Percentiles rank a stretch among this genome's conserved stretches.
Evolutionary conservation across 2,113 vertebrate species (phyloP).

Genomic region (Caretta caretta): DNA sequence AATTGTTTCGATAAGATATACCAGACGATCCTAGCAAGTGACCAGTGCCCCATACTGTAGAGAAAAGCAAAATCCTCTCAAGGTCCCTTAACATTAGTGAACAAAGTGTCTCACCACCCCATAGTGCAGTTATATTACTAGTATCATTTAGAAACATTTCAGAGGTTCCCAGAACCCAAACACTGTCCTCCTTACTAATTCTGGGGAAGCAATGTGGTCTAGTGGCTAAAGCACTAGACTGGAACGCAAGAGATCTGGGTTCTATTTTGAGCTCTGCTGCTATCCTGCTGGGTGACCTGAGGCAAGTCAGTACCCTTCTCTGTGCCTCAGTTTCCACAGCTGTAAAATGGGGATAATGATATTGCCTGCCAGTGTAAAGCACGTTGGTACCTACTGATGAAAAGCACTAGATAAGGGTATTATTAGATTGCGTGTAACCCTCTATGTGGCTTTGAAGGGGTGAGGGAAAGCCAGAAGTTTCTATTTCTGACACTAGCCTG

Average conservation of each 20-base stretch:
- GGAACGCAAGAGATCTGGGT: neutral
- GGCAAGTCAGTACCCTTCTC: neutral
- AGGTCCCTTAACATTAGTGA: neutral
- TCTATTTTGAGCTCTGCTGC: neutral
- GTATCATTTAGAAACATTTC: neutral
- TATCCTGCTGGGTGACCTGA: neutral
- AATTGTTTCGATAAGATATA: too few relatives aligned
- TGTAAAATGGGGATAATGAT: neutral
- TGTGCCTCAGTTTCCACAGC: neutral
- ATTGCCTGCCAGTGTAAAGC: neutral
- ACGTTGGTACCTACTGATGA: neutral
- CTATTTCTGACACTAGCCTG: neutral
- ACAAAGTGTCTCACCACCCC: neutral
- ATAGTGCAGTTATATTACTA: neutral
- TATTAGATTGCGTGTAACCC: neutral
- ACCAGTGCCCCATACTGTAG: too few relatives aligned
- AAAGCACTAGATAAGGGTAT: neutral
- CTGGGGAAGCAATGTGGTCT: neutral
- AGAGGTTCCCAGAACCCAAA: neutral
- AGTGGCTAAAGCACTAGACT: neutral
- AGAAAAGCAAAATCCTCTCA: too few relatives aligned
- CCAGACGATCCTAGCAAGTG: too few relatives aligned
- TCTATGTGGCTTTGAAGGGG: neutral
- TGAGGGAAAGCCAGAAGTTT: neutral
- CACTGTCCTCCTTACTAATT: neutral